These are phyloP conservation scores for Ennomos quercinarius DNA, from an alignment of 2,888 invertebrate species.

Conservation along the genomic window DNA sequence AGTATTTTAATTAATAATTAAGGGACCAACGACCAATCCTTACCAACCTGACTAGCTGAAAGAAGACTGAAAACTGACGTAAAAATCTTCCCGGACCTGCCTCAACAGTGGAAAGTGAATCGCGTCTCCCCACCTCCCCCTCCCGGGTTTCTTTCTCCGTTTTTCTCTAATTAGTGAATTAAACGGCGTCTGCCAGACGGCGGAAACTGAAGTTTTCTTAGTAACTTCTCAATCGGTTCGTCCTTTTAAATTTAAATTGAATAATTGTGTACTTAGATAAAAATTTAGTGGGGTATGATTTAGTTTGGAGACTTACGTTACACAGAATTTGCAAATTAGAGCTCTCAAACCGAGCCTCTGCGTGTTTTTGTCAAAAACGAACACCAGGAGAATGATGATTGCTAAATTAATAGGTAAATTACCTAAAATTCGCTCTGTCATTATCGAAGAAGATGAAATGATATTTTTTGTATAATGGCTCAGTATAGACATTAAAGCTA, in stretches of 20 bases:
- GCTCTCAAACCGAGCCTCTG: no score
- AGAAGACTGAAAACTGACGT: conserved; percentile 80
- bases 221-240: conserved; percentile 29
- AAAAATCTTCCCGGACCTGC: conserved; percentile 82
- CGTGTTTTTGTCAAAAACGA: no score
- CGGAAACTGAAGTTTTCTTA: conserved; percentile 35
- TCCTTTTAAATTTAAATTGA: conserved; percentile 7
- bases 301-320: no score
- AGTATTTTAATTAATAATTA: not conserved
- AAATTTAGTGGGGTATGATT: no score
- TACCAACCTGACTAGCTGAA: conserved; percentile 48
- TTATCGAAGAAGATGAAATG: no score
- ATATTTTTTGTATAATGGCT: no score
- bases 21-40: conserved; percentile 51
- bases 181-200: conserved; percentile 51
- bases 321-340: no score
- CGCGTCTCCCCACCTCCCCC: conserved; percentile 49
- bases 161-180: conserved; percentile 79
- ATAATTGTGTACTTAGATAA: not conserved
- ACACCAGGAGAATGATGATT: no score
- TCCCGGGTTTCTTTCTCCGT: conserved; percentile 59
- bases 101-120: conserved; percentile 69
- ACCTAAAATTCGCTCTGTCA: no score
- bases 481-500: no score
- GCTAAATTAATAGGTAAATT: no score